Base-by-base conservation (phyloP, 35 echinoderm and acorn worm species). In the Apostichopus parvimensis region DNA sequence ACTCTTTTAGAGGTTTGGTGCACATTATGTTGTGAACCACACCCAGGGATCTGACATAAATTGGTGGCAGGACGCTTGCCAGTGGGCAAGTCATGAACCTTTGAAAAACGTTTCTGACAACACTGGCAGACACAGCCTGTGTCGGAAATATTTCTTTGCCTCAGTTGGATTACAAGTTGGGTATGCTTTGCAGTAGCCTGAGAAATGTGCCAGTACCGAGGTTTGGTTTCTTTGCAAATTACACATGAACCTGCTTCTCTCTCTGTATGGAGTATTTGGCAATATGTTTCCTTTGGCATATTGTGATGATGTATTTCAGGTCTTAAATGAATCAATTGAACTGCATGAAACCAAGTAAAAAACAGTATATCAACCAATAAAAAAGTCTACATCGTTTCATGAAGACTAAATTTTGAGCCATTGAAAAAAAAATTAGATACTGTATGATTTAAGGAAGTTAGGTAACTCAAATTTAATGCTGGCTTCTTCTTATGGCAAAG, bases 101-200 rank as follows among this genome's bases (percentile, higher is more conserved):
- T 88, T 59, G 8, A 20, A 88, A 88, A 71, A 10, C 86, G 57
- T 88, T 45, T 82, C 17, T 82, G 28, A 18, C 79, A 82, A 57
- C 22, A 12, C 4, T 82, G 54, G 23, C 79, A 82, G 12, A 82
- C 15, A 45, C 79, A 82, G 17, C 7, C 79, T 24, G 79, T 82
- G 17, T 82, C 79, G 13, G 79, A 82, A 11, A 82, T 11, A 82
- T 82, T 82, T 82, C 17, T 52, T 6, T 28, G 13, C 9, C 79
- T 52, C 8, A 45, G 6, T 54, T 25, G 24, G 24, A 25, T 25
- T 25, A 25, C 24, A 25, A 25, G 24, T 25, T 25, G 24, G 24
- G 24, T 25, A 25, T 25, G 24, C 24, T 25, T 25, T 25, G 24
- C 24, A 25, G 24, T 25, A 25, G 24, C 24, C 24, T 25, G 24